phyloP scores from a whole-genome alignment of 2,888 invertebrate species.

The Leuctra nigra region DNA sequence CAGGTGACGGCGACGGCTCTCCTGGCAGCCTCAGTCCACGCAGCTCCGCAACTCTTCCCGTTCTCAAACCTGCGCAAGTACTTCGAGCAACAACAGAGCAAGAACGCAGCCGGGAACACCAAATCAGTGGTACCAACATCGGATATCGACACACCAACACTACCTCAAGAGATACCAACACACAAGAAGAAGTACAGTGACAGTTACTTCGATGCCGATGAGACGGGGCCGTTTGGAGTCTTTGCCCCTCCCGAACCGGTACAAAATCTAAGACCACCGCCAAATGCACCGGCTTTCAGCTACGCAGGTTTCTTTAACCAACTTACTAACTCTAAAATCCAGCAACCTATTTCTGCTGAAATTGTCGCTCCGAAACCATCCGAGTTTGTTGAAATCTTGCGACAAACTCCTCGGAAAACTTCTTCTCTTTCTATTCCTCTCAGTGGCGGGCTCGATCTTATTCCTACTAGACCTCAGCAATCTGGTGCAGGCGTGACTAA shows the following conservation, averaged over 20 bases:
- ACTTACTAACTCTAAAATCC: slow-evolving; percentile 2
- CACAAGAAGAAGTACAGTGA: not conserved
- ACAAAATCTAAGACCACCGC: not conserved
- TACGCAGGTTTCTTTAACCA: not conserved
- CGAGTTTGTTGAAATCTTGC: slow-evolving; percentile 5
- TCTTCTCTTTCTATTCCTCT: not conserved
- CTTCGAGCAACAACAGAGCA: slow-evolving; percentile 21
- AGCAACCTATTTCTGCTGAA: not conserved
- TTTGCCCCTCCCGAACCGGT: not conserved
- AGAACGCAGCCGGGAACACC: not conserved
- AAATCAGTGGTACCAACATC: not conserved
- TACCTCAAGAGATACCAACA: not conserved
- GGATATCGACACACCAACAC: not conserved
- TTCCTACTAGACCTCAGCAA: not conserved
- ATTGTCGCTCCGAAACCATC: not conserved
- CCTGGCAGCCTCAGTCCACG: slow-evolving; percentile 2
- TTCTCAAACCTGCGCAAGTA: slow-evolving; percentile 23
- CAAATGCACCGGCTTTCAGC: not conserved
- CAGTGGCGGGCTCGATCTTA: not conserved
- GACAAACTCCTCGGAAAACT: not conserved
- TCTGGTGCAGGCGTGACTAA: not conserved
- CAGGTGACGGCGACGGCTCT: slow-evolving; percentile 17
- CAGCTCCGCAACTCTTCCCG: slow-evolving; percentile 23
- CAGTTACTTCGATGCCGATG: not conserved
- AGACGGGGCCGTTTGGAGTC: not conserved